phyloP scores from a whole-genome alignment of 2,113 vertebrate genomes.

The Oreocharis arfaki region DNA sequence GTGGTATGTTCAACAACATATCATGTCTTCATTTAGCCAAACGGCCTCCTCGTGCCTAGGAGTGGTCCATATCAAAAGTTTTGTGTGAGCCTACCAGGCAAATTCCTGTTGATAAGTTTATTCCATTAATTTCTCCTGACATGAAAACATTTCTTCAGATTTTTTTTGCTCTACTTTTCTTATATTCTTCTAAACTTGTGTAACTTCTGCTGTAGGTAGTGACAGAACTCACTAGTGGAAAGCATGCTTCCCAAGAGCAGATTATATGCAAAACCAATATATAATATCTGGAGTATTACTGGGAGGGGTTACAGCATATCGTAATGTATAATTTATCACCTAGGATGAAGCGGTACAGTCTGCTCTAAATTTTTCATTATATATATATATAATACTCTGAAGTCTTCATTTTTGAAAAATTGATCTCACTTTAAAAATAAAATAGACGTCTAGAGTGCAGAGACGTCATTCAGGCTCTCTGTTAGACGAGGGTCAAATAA shows the following conservation, averaged over 20 bases:
- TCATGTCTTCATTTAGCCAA: background rate
- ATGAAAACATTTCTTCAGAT: background rate
- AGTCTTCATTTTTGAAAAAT: background rate
- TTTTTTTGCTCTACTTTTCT: background rate
- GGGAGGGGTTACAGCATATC: background rate
- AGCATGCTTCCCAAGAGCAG: background rate
- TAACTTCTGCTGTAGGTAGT: background rate
- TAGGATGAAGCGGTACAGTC: background rate
- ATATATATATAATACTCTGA: background rate
- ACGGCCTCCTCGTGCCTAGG: accelerated
- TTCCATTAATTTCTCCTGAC: background rate
- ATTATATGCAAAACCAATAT: background rate
- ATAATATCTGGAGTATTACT: background rate
- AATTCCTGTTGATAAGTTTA: background rate
- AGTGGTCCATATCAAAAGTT: background rate
- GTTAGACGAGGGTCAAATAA: background rate
- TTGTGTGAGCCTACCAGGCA: background rate
- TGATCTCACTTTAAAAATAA: background rate
- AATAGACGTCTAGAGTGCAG: background rate
- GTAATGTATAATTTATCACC: background rate
- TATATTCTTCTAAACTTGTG: background rate
- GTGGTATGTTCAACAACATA: background rate
- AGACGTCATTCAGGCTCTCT: background rate
- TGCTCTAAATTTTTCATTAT: background rate
- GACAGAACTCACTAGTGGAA: background rate